Conservation (phyloP, 2,113 vertebrate genomes). For the Penelope pileata region DNA sequence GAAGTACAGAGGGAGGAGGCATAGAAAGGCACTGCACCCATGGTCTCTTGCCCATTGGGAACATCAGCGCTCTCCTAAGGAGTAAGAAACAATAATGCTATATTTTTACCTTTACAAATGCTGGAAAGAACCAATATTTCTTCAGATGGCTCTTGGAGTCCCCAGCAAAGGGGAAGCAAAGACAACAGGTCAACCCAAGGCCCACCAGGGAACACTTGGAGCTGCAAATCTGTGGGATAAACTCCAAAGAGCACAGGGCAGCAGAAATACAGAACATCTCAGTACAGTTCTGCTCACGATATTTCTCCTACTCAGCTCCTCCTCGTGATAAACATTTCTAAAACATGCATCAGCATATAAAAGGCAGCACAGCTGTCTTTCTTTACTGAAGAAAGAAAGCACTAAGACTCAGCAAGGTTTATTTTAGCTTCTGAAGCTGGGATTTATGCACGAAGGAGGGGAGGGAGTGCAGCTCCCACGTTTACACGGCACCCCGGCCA, state of each 20-base stretch:
- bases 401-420: background rate
- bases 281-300: fast-evolving
- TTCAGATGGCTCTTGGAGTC: background rate
- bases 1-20: background rate
- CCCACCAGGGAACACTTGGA: background rate
- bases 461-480: background rate
- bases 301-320: fast-evolving
- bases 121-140: background rate
- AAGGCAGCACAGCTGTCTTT: background rate
- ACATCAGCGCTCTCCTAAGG: fast-evolving
- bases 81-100: fast-evolving
- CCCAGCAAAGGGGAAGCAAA: background rate
- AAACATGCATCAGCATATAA: fast-evolving
- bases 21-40: fast-evolving
- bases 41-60: background rate
- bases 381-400: background rate
- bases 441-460: fast-evolving
- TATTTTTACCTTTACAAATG: background rate
- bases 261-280: fast-evolving
- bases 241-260: background rate
- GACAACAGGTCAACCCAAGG: background rate
- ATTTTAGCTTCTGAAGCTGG: background rate
- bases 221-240: background rate
- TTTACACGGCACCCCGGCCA: background rate
- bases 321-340: fast-evolving